Evolutionary conservation across 1,140 invertebrate genomes (phyloP).

Genomic region (Drosophila bifasciata): DNA sequence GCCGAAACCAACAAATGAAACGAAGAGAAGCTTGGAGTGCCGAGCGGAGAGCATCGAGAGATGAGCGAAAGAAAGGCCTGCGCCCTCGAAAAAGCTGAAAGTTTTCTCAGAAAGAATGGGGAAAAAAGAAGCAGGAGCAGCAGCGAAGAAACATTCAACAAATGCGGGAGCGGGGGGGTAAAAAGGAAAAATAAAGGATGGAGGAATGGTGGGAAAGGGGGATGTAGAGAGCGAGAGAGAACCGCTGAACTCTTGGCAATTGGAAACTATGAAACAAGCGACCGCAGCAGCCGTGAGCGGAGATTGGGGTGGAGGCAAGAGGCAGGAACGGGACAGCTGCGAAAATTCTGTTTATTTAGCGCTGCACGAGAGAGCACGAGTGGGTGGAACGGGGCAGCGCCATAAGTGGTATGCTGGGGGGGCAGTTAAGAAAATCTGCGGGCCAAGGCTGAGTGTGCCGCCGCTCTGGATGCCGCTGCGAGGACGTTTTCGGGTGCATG

Average conservation of each 20-base stretch:
- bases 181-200: slow-evolving; percentile 27
- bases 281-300: slow-evolving; percentile 36
- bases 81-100: slow-evolving; percentile 50
- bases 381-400: not conserved
- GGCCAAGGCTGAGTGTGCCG: slow-evolving; percentile 13
- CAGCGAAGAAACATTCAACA: slow-evolving; percentile 9
- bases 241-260: slow-evolving; percentile 56
- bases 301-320: not conserved
- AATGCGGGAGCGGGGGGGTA: slow-evolving; percentile 1
- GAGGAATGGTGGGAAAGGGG: not conserved
- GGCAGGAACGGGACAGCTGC: slow-evolving; percentile 31
- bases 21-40: slow-evolving; percentile 7
- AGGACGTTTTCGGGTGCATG: not conserved
- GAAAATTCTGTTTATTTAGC: slow-evolving; percentile 74
- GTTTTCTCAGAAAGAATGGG: slow-evolving; percentile 32
- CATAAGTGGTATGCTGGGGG: not conserved
- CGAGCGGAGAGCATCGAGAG: not conserved
- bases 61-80: not conserved
- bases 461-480: no score
- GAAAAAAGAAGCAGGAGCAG: slow-evolving; percentile 7
- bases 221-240: not conserved
- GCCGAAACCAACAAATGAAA: slow-evolving; percentile 66
- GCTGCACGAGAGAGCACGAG: slow-evolving; percentile 38
- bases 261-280: slow-evolving; percentile 67
- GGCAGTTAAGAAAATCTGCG: slow-evolving; percentile 24